Evolutionary conservation across 2,888 invertebrate genomes (phyloP).

Genomic region (Drosophila stalkeri): DNA sequence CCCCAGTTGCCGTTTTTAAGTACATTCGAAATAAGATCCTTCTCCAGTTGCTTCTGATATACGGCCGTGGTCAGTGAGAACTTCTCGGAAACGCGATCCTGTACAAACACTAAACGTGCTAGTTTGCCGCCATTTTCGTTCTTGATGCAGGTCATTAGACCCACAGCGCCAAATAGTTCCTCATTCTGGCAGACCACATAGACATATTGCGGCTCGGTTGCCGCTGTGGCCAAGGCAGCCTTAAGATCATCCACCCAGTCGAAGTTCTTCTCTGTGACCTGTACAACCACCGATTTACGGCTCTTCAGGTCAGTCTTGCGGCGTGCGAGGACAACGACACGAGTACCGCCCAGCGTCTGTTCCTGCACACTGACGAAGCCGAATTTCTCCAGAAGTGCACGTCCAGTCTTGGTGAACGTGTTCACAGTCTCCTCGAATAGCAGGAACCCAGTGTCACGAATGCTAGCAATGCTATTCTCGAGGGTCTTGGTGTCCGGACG

Average conservation of each 20-base stretch:
- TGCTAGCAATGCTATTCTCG: conserved; percentile 87
- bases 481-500: conserved; percentile 87
- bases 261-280: conserved; percentile 90
- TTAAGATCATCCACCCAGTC: conserved; percentile 94
- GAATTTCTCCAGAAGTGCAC: conserved; percentile 82
- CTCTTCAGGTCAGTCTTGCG: conserved; percentile 65
- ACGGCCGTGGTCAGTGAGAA: conserved; percentile 87
- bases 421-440: conserved; percentile 89
- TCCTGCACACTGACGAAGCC: conserved; percentile 87
- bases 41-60: conserved; percentile 88
- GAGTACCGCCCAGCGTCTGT: conserved; percentile 88
- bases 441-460: conserved; percentile 90
- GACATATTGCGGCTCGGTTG: conserved; percentile 88
- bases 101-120: conserved; percentile 90
- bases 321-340: conserved; percentile 89
- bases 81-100: conserved; percentile 87
- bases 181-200: conserved; percentile 90
- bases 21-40: conserved; percentile 95
- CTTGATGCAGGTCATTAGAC: conserved; percentile 95
- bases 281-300: conserved; percentile 87
- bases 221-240: conserved; percentile 88
- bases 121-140: conserved; percentile 93
- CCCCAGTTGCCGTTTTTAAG: conserved; percentile 94
- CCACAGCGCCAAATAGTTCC: conserved; percentile 91
- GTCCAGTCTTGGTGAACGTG: conserved; percentile 85